Conservation (phyloP, 2,888 invertebrate species). For the Lasioglossum lativentre region DNA sequence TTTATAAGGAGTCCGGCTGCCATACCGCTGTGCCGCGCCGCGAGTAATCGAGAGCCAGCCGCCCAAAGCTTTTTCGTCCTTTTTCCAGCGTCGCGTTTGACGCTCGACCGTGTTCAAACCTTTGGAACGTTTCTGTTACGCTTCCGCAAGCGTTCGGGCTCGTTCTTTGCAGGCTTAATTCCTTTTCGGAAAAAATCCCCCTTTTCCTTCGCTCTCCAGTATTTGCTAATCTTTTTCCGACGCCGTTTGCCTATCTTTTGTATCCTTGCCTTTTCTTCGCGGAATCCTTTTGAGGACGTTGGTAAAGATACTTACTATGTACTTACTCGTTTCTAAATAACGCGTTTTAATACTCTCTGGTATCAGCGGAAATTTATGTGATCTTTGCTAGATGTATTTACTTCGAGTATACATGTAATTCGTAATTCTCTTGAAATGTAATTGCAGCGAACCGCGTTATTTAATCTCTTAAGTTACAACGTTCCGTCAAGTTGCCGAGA, state of each 20-base stretch:
- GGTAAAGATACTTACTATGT: neutral
- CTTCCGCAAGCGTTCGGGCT: neutral
- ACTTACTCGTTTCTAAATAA: neutral
- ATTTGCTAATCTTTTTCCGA: neutral
- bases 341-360: neutral
- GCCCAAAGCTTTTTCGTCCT: neutral
- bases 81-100: neutral
- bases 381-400: neutral
- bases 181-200: neutral
- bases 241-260: neutral
- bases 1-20: slow-evolving; percentile 33
- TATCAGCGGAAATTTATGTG: neutral
- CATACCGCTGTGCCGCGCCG: neutral
- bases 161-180: slow-evolving; percentile 5
- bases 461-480: neutral
- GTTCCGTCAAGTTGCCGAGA: neutral
- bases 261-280: neutral
- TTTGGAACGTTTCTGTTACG: slow-evolving; percentile 4
- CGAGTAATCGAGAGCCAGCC: slow-evolving; percentile 36
- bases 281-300: neutral
- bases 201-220: neutral
- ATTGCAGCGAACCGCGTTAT: neutral
- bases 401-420: neutral
- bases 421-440: neutral
- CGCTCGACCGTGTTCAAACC: slow-evolving; percentile 5